These are phyloP conservation scores for Heteromyza rotundicornis DNA, from an alignment of 2,888 invertebrate species.

Conservation along the genomic window DNA sequence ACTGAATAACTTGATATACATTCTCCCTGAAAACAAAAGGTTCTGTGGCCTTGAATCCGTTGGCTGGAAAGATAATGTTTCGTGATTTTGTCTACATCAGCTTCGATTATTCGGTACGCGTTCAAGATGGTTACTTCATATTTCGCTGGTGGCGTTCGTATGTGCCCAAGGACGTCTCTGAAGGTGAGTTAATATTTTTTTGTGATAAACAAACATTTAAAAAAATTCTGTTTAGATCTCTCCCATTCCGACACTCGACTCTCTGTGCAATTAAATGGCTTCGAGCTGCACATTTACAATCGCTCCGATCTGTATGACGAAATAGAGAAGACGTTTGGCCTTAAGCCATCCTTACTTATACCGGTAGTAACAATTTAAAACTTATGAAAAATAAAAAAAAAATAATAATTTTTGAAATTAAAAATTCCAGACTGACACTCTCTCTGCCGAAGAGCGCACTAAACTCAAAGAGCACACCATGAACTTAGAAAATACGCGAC, in stretches of 20 bases:
- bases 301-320: slow-evolving; percentile 85
- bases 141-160: slow-evolving; percentile 98
- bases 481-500: slow-evolving; percentile 70
- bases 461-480: slow-evolving; percentile 67
- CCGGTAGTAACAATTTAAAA: slow-evolving; percentile 50
- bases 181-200: too few species aligned
- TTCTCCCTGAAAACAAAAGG: too few species aligned
- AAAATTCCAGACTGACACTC: slow-evolving; percentile 68
- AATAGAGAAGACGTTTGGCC: slow-evolving; percentile 86
- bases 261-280: slow-evolving; percentile 90
- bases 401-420: neutral
- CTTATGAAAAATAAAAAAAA: too few species aligned
- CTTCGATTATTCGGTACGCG: slow-evolving; percentile 88
- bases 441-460: slow-evolving; percentile 65
- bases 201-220: too few species aligned
- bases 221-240: slow-evolving; percentile 71
- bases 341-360: slow-evolving; percentile 78
- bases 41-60: slow-evolving; percentile 91
- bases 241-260: slow-evolving; percentile 93
- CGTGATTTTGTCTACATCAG: slow-evolving; percentile 93
- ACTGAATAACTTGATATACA: neutral
- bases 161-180: slow-evolving; percentile 92
- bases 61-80: slow-evolving; percentile 99
- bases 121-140: slow-evolving; percentile 96
- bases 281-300: slow-evolving; percentile 95